These are phyloP conservation scores for Macrosiphum euphorbiae DNA, from an alignment of 2,888 invertebrate species.

Conservation along the genomic window DNA sequence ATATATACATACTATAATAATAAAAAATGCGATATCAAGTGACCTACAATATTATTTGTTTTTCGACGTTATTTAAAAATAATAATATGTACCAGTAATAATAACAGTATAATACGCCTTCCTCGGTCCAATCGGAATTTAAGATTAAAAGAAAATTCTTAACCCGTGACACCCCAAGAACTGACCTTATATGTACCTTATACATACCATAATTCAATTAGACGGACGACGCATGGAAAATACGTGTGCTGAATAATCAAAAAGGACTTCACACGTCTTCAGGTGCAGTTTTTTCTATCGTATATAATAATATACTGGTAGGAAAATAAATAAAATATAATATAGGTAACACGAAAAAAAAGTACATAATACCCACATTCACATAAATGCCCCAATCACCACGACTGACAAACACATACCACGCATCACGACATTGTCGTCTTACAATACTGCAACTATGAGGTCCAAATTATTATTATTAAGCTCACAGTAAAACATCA, in stretches of 20 bases:
- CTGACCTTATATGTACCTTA: background rate
- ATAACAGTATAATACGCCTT: background rate
- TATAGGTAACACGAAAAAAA: background rate
- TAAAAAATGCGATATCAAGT: background rate
- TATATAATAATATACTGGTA: background rate
- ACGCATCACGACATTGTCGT: background rate
- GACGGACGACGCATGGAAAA: constrained; percentile 9
- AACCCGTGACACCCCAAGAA: background rate
- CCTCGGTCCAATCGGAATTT: background rate
- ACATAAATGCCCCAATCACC: background rate
- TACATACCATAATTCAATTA: constrained; percentile 17
- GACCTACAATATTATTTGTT: background rate
- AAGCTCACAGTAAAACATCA: background rate
- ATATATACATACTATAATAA: too few species aligned
- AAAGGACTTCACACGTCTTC: background rate
- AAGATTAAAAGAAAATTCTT: background rate
- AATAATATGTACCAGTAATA: too few species aligned
- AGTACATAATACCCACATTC: background rate
- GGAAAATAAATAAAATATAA: background rate
- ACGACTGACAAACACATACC: background rate
- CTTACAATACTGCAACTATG: background rate
- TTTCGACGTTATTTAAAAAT: background rate
- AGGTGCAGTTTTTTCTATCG: background rate
- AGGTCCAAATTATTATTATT: background rate
- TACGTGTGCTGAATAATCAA: constrained; percentile 27